Evolutionary conservation across 2,113 vertebrate species (phyloP).

Genomic region (Crotalus viridis): DNA sequence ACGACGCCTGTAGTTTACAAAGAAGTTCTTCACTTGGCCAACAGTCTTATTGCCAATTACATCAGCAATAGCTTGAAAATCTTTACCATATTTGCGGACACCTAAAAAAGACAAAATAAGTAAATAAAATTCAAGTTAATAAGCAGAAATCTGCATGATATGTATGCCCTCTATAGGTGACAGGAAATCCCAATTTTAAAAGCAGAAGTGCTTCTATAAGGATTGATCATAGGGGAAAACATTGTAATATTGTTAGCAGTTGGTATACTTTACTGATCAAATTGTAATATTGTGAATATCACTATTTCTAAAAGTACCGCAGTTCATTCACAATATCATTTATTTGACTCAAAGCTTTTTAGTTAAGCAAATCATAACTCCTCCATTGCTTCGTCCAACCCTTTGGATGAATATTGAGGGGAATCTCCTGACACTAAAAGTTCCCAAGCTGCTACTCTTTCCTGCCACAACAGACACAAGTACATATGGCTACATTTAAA

Average conservation of each 20-base stretch:
- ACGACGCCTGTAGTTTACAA: constrained; percentile 98
- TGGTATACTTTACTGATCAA: background rate
- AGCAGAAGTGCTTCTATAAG: background rate
- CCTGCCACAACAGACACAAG: background rate
- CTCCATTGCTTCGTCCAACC: too few species aligned
- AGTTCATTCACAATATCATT: background rate
- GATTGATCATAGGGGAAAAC: background rate
- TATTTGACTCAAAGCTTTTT: background rate
- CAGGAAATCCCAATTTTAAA: background rate
- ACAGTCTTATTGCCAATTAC: constrained; percentile 99
- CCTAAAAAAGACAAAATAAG: constrained; percentile 87
- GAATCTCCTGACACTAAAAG: too few species aligned
- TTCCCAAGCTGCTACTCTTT: background rate
- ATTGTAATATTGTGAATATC: background rate
- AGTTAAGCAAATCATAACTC: background rate
- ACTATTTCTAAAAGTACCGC: background rate
- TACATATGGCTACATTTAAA: background rate
- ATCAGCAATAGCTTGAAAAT: constrained; percentile 99
- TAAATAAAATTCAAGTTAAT: constrained; percentile 74
- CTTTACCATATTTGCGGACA: constrained; percentile 97
- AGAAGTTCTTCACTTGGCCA: constrained; percentile 99
- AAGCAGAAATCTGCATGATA: constrained; percentile 71
- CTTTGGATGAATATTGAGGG: too few species aligned
- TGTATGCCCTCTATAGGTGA: constrained; percentile 54
- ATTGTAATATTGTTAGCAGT: background rate